Conservation (phyloP, 2,113 vertebrate genomes). For the Ploceus nigricollis region DNA sequence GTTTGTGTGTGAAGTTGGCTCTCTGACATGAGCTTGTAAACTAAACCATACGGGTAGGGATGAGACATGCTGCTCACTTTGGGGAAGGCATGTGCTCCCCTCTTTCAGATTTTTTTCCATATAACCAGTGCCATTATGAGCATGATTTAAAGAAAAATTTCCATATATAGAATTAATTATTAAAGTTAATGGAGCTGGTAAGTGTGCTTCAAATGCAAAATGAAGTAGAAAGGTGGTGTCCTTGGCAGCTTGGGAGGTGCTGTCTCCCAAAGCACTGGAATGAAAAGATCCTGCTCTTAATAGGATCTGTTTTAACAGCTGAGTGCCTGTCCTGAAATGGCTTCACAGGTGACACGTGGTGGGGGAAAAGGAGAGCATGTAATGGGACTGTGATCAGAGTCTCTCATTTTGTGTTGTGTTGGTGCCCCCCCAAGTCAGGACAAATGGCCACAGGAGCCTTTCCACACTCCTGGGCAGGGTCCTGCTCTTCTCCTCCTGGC, state of each 20-base stretch:
- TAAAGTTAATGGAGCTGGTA: background rate
- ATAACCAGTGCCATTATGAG: background rate
- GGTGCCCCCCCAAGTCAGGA: background rate
- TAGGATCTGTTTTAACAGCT: background rate
- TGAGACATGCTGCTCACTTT: background rate
- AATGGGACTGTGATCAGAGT: background rate
- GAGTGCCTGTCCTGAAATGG: background rate
- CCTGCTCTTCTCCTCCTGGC: background rate
- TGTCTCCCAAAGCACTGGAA: background rate
- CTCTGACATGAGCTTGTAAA: constrained; percentile 10
- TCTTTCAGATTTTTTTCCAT: background rate
- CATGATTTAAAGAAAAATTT: background rate
- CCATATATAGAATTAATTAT: background rate
- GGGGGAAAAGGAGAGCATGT: background rate
- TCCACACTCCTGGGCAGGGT: fast-evolving
- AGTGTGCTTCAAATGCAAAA: background rate
- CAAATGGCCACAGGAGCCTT: background rate
- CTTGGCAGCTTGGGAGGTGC: background rate
- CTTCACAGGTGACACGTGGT: fast-evolving
- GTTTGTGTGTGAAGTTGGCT: constrained; percentile 19
- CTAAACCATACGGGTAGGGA: background rate
- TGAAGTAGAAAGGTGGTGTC: background rate
- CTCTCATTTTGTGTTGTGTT: fast-evolving
- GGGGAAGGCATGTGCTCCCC: background rate
- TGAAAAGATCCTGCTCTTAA: background rate